Evolutionary conservation across 2,797 vertebrate species (phyloP), one percentile per base, ranked within the genome.

Genomic region (Alca torda): DNA sequence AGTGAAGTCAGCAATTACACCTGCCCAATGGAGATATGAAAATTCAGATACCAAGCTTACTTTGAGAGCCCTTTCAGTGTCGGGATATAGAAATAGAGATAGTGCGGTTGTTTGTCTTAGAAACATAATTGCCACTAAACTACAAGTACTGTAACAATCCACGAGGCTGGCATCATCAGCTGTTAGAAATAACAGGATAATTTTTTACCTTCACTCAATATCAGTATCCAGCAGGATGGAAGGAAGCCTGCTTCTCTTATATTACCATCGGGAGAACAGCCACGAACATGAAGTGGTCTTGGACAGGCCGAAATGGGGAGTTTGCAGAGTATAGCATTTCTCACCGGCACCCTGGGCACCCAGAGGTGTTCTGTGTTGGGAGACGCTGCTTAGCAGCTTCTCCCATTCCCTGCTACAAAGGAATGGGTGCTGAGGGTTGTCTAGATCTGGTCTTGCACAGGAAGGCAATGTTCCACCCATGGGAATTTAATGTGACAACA

Each of bases 281-380:
- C 37, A 72, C 1, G 3, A 54, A 43, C 3, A 1, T 7, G 45
- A 72, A 39, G 26, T 3, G 17, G 3, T 12, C 30, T 6, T 4
- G 24, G 57, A 28, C 2, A 24, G 28, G 11, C 4, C n/a, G 35
- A 67, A 70, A 5, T 2, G 57, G 4, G 37, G 56, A 54, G 12
- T 67, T 50, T 61, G 3, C 23, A 54, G 31, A 26, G 9, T 6
- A n/a, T 2, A 31, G 2, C 4, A 8, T 13, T 50, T 45, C 56
- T 85, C 18, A 41, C 11, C 1, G 1, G 3, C 5, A 3, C 1
- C 0, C 21, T 53, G 24, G 43, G 24, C 7, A 19, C 6, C 4
- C 24, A 39, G 41, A n/a, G 23, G 6, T 15, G 20, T 5, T 79
- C 39, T 79, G 13, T 15, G 17, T 1, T 30, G 12, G 43, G 26